phyloP scores from a whole-genome alignment of 2,888 invertebrate genomes.

The Standfussiana lucernea region DNA sequence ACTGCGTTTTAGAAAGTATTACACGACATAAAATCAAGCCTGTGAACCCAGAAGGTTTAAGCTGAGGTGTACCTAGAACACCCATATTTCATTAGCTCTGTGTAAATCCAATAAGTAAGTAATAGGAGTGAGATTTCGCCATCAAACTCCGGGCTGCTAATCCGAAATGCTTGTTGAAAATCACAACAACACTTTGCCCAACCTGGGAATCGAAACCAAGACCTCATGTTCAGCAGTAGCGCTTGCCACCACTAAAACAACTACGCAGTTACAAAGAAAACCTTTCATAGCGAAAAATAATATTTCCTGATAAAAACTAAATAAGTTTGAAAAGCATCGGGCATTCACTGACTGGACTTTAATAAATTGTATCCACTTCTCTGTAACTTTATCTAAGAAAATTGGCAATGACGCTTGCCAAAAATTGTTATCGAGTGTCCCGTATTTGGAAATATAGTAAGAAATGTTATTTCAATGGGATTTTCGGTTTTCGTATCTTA shows the following conservation, averaged over 20 bases:
- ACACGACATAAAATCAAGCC: too few species aligned
- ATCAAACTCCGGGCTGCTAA: background rate
- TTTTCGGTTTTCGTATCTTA: background rate
- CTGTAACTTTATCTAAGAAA: slow-evolving; percentile 11
- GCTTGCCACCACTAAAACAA: background rate
- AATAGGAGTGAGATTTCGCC: background rate
- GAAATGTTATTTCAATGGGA: background rate
- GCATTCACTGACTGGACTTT: background rate
- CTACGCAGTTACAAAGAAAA: background rate
- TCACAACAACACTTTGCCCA: background rate
- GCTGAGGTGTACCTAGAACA: background rate
- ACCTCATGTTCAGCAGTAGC: background rate
- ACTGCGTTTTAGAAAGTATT: background rate
- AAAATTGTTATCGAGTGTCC: background rate
- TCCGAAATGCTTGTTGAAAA: background rate
- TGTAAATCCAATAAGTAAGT: background rate
- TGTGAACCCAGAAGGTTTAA: background rate
- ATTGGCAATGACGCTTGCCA: slow-evolving; percentile 30
- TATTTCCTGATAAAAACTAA: too few species aligned
- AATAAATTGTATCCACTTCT: slow-evolving; percentile 11
- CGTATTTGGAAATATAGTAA: background rate
- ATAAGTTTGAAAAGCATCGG: background rate
- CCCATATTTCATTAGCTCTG: background rate
- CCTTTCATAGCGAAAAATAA: background rate
- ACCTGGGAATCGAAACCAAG: background rate